Evolutionary conservation across 2,113 vertebrate species (phyloP).

Genomic region (Formicarius rufipectus): DNA sequence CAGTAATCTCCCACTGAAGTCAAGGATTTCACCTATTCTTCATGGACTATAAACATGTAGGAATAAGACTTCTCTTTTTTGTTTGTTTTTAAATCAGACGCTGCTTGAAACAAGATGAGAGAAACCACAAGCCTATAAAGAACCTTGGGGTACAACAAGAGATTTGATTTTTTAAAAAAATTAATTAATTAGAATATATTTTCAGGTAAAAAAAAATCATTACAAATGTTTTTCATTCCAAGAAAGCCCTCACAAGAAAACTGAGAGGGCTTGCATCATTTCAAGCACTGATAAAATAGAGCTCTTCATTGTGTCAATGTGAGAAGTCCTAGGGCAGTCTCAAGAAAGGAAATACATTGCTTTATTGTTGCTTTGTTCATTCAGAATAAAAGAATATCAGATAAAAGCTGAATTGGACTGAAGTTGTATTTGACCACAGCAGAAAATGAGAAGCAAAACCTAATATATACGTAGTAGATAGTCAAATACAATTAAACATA

Average conservation of each 20-base stretch:
- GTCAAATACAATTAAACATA: background rate
- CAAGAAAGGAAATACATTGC: background rate
- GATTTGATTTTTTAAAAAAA: background rate
- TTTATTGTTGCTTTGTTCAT: background rate
- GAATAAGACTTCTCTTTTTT: background rate
- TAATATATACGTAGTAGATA: background rate
- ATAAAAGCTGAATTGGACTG: background rate
- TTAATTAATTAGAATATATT: background rate
- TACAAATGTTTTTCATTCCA: background rate
- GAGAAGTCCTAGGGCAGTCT: background rate
- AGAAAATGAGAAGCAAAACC: background rate
- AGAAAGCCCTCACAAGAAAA: background rate
- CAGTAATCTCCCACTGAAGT: background rate
- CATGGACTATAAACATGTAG: background rate
- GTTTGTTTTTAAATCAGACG: background rate
- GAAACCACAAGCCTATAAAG: background rate
- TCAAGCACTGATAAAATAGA: background rate
- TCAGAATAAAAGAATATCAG: background rate
- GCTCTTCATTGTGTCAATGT: background rate
- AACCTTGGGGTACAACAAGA: background rate
- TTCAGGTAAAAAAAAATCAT: background rate
- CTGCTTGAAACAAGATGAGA: background rate
- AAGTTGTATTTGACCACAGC: background rate
- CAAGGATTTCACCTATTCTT: background rate
- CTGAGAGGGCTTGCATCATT: background rate